Base-by-base conservation (phyloP, 2,113 vertebrate genomes). In the Vanacampus margaritifer region DNA sequence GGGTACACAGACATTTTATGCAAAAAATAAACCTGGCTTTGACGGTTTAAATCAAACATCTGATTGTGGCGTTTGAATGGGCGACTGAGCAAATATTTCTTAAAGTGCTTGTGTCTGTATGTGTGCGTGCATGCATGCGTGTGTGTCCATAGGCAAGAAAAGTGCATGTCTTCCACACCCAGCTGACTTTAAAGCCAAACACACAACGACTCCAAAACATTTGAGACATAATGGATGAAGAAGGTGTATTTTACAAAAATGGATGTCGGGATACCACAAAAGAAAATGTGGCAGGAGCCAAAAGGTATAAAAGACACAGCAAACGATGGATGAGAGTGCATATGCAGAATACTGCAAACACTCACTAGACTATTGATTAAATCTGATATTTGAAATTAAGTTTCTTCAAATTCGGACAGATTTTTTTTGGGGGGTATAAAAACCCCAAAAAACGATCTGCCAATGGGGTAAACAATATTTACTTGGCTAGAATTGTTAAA, bases 21-120 rank as follows among this genome's bases (percentile, higher is more conserved):
- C 65, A 77, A 62, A n/a, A 75, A 74, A 78, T 68, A 75, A 75
- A 71, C 36, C n/a, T 19, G 54, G 51, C 58, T 75, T 23, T 65
- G 45, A 36, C 32, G 39, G 41, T 69, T 80, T 78, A 54, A 70
- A 35, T 72, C 58, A 72, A 67, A 61, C 69, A 68, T 69, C 17
- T 19, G 26, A 64, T 64, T 71, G 80, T 39, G 58, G 71, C 51
- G 66, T 51, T 65, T 50, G 46, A 57, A 24, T 4, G 37, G 63
- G 26, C 2, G 8, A 64, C 11, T 67, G 35, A 68, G 41, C 28
- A 41, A 66, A 57, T 37, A 48, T 59, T n/a, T 78, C 28, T 53
- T 46, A 72, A 23, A 58, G 32, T 59, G 7, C 12, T 1, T 8
- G 56, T 32, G 56, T 9, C 7, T 39, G 50, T 39, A 28, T 57